These are phyloP conservation scores for Neogale vison DNA, from an alignment of 2,113 vertebrate species.

Conservation along the genomic window DNA sequence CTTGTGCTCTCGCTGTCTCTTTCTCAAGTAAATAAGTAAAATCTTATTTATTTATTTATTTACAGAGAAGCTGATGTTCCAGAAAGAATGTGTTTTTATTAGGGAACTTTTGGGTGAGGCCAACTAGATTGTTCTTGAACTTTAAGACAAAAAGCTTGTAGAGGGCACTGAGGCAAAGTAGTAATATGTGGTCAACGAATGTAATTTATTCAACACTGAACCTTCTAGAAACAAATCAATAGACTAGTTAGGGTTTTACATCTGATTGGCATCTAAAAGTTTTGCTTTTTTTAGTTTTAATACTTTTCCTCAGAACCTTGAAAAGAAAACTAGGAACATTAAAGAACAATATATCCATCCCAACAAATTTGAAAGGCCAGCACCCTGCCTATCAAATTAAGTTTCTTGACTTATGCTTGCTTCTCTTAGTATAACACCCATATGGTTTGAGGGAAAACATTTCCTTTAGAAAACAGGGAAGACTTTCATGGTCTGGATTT, in stretches of 20 bases:
- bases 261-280: neutral
- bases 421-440: neutral
- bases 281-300: conserved; percentile 12
- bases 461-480: neutral
- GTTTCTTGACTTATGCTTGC: neutral
- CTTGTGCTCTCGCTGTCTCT: neutral
- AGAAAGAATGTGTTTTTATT: conserved; percentile 28
- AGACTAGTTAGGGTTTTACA: neutral
- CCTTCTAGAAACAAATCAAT: neutral
- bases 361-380: conserved; percentile 28
- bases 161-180: neutral
- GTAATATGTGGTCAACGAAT: neutral
- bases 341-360: neutral
- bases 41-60: neutral
- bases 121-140: neutral
- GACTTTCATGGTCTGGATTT: neutral
- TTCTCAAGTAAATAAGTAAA: neutral
- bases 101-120: neutral
- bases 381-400: neutral
- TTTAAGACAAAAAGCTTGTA: neutral
- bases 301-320: neutral
- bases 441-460: neutral
- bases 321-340: neutral
- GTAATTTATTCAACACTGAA: neutral
- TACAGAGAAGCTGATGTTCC: neutral